Conservation (phyloP, 2,113 vertebrate species). For the Ceyx cyanopectus region DNA sequence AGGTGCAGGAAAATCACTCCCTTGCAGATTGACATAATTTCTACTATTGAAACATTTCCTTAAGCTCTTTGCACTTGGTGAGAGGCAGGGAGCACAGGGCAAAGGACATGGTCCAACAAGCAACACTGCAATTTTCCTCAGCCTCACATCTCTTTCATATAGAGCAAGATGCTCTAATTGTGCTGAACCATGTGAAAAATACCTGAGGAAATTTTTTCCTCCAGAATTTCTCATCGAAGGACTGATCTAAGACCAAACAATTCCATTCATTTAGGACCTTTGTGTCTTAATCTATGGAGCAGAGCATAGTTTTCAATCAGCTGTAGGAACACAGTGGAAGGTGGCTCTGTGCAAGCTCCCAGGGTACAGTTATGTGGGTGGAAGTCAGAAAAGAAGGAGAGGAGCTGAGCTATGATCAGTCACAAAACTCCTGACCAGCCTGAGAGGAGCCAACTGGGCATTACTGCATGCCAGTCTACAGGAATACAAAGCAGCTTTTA, state of each 20-base stretch:
- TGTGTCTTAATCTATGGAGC: conserved; percentile 13
- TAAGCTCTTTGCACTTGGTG: not conserved
- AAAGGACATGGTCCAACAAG: not conserved
- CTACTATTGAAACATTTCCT: not conserved
- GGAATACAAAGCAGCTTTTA: conserved; percentile 18
- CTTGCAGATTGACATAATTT: fast-evolving
- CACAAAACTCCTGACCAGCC: not conserved
- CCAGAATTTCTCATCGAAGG: not conserved
- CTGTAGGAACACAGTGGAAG: not conserved
- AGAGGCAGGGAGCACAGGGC: not conserved
- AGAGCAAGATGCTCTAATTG: not conserved
- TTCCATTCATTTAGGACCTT: conserved; percentile 21
- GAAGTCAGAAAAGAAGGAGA: not conserved
- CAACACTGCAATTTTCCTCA: not conserved
- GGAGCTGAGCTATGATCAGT: not conserved
- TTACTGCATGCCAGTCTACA: not conserved
- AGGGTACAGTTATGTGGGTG: fast-evolving
- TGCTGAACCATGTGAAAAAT: not conserved
- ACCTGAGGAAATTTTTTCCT: not conserved
- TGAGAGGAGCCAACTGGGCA: not conserved
- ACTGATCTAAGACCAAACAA: conserved; percentile 9
- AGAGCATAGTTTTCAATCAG: not conserved
- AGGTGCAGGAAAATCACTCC: not conserved
- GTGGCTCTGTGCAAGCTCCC: fast-evolving
- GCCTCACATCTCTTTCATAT: not conserved